Conservation (phyloP, 2,113 vertebrate genomes). For the Cyphomyrus discorhynchus region DNA sequence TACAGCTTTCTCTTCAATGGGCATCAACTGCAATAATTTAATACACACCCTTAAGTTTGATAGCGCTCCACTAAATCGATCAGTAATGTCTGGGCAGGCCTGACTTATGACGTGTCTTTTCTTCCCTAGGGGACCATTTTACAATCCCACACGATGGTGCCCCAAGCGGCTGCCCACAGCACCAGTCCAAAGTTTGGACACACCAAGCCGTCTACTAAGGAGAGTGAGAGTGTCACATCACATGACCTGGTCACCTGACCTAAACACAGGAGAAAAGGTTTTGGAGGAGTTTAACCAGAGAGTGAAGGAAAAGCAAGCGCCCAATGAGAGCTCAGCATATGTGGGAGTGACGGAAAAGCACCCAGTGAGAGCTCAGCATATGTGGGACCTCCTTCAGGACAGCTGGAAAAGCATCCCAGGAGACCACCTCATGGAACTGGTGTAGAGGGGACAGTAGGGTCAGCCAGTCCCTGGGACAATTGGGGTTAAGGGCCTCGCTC, state of each 20-base stretch:
- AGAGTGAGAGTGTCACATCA: not conserved
- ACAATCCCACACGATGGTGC: not conserved
- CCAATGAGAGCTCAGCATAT: too few relatives aligned
- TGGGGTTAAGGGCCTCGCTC: too few relatives aligned
- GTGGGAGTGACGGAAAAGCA: too few relatives aligned
- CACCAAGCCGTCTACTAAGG: not conserved
- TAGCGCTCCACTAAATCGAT: not conserved
- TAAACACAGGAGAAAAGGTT: not conserved
- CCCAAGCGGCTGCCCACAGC: not conserved
- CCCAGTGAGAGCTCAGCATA: not conserved
- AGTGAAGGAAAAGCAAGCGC: too few relatives aligned
- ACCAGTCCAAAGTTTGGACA: not conserved
- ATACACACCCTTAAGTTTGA: not conserved
- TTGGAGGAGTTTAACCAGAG: too few relatives aligned
- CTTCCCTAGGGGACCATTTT: not conserved
- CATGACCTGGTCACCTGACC: not conserved
- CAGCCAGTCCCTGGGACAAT: too few relatives aligned
- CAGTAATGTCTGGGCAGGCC: not conserved
- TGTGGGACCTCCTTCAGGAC: not conserved
- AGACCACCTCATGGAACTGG: too few relatives aligned
- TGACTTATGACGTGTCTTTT: not conserved
- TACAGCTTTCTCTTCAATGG: not conserved
- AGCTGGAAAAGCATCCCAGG: too few relatives aligned
- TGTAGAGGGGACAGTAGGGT: too few relatives aligned
- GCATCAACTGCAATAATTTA: not conserved